These are phyloP conservation scores for Kryphioiulus occultus DNA, from an alignment of 2,888 invertebrate species.

Conservation along the genomic window DNA sequence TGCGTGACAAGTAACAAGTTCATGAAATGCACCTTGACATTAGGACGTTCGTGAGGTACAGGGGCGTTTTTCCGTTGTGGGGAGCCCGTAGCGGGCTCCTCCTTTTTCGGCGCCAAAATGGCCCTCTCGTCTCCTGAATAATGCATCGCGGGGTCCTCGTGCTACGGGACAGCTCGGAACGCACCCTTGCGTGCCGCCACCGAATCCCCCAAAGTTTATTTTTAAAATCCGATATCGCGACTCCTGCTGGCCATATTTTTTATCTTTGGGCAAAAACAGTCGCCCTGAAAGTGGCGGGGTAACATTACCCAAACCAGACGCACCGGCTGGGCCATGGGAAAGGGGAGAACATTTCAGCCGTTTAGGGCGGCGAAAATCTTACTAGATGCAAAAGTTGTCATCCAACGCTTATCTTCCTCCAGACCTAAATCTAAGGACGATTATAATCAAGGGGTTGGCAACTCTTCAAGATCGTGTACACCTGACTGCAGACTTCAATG, in stretches of 20 bases:
- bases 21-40: neutral
- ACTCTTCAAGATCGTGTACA: too few species aligned
- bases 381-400: neutral
- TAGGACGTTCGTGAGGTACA: neutral
- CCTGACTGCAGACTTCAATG: too few species aligned
- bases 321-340: neutral
- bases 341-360: neutral
- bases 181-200: conserved; percentile 5
- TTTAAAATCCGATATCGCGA: neutral
- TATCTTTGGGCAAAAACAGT: neutral
- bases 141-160: neutral
- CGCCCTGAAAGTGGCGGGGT: neutral
- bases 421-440: too few species aligned
- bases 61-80: neutral
- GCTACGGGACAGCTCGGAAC: neutral
- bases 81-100: neutral
- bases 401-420: neutral
- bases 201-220: neutral
- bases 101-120: neutral
- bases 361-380: neutral
- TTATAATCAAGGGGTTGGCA: too few species aligned
- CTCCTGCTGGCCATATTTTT: neutral
- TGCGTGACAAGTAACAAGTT: neutral
- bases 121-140: neutral
- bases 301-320: neutral